These are phyloP conservation scores for Odontamblyopus lacepedii DNA, from an alignment of 2,797 vertebrate genomes.

Conservation along the genomic window DNA sequence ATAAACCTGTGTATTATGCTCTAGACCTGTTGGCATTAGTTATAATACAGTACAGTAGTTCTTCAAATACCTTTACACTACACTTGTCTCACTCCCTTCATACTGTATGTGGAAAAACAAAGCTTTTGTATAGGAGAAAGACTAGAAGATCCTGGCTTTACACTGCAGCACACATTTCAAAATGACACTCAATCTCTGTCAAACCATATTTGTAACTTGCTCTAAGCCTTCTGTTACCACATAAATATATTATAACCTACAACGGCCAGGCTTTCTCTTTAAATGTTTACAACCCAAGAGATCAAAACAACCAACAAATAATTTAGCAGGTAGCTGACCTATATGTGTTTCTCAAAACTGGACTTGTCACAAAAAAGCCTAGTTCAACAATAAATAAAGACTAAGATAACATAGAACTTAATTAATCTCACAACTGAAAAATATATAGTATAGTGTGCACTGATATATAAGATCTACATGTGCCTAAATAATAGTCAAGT, in stretches of 20 bases:
- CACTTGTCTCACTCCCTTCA: background rate
- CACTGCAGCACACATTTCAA: background rate
- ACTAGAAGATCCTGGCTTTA: background rate
- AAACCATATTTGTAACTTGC: background rate
- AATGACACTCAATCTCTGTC: background rate
- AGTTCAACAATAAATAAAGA: background rate
- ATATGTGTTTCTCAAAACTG: background rate
- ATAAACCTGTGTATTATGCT: background rate
- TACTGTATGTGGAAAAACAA: background rate
- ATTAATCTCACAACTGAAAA: background rate
- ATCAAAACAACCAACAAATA: conserved; percentile 2
- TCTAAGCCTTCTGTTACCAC: background rate
- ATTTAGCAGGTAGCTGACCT: background rate
- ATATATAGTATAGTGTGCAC: too few species aligned
- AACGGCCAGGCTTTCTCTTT: conserved; percentile 1
- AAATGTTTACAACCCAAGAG: conserved; percentile 7
- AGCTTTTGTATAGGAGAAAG: background rate
- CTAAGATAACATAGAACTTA: too few species aligned
- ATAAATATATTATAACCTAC: conserved; percentile 3
- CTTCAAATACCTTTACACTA: background rate
- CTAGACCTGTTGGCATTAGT: background rate
- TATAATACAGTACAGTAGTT: background rate
- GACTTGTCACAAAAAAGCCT: background rate
- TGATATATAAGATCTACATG: too few species aligned
- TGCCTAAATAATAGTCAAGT: background rate